Conservation (phyloP, 2,113 vertebrate genomes). For the Parotia lawesii region DNA sequence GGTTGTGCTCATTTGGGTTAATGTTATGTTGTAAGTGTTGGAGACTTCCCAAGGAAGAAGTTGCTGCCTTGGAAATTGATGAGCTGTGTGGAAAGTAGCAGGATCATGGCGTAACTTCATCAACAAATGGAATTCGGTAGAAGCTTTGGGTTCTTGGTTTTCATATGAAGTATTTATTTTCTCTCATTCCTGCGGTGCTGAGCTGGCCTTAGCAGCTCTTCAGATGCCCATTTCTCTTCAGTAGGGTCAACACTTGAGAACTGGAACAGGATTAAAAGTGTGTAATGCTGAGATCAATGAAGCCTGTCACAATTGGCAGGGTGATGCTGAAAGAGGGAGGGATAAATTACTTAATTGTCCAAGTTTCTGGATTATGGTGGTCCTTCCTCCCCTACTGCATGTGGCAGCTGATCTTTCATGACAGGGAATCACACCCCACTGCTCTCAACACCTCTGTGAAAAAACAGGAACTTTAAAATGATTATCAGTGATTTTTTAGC, state of each 20-base stretch:
- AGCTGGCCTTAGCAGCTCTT: neutral
- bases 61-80: neutral
- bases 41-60: neutral
- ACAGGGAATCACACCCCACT: neutral
- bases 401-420: neutral
- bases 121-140: neutral
- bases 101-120: neutral
- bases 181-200: neutral
- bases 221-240: neutral
- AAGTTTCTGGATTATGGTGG: neutral
- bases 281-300: neutral
- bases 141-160: neutral
- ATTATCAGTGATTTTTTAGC: neutral
- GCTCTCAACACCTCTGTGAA: neutral
- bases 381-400: neutral
- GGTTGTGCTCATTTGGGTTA: neutral
- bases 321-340: neutral
- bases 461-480: neutral
- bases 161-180: neutral
- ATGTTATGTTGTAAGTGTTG: neutral
- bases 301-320: neutral
- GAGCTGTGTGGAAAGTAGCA: neutral
- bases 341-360: neutral
- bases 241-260: neutral
- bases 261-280: neutral